Evolutionary conservation across 2,797 vertebrate species (phyloP), one percentile per base, ranked within the genome.

Genomic region (Sebastes paucispinis): DNA sequence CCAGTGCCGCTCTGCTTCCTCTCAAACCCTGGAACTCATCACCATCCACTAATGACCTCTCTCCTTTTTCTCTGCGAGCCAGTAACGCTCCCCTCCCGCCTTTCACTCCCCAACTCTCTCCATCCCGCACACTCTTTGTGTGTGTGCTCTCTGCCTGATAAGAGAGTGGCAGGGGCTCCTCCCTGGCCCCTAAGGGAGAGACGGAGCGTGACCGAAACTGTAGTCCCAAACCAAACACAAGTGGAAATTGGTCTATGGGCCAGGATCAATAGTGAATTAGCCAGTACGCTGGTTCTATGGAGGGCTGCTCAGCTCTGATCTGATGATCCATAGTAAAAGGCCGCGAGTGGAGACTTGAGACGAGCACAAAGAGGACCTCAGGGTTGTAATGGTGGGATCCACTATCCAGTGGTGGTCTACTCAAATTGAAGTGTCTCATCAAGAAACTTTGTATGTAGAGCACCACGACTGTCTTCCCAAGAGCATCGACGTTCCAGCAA

Each of bases 221-320:
- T 90, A 94, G 94, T 95, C 86, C 93, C 92, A 94, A 91, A 93
- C 92, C 93, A 94, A 94, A 93, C 93, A 93, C 87, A 83, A 92
- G 90, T 89, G 92, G 91, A 94, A 93, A 95, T 95, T 91, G 90
- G 90, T 94, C 91, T 80, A 83, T 87, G 88, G 89, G 76, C 85
- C 84, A 84, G 90, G 95, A 96, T 96, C 95, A 94, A 96, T 96
- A 96, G 94, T 95, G 93, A 95, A 96, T 96, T 96, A 96, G 93
- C 93, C 94, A 94, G 95, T 87, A 90, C 76, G 82, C 91, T 95
- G 94, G 90, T 91, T 94, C 92, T 91, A 75, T 82, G 85, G 84
- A 89, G 85, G 81, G 88, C 77, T 88, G 87, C 83, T 90, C 87
- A 73, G 80, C 78, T 91, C 94, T 84, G 92, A 94, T 94, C 92